Base-by-base conservation (phyloP, 2,797 vertebrate species). In the Arremon brunneinucha region DNA sequence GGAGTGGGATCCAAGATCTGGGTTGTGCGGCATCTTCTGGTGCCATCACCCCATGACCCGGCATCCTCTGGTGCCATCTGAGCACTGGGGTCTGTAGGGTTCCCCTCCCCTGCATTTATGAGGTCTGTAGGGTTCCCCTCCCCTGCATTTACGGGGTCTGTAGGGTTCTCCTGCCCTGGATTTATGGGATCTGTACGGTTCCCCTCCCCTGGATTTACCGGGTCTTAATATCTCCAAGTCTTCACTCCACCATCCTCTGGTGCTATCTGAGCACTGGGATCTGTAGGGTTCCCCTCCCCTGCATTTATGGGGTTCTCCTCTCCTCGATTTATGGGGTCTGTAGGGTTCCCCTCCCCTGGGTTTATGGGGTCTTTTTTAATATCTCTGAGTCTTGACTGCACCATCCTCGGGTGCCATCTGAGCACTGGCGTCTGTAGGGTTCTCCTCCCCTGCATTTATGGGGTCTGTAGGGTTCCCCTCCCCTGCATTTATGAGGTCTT, bases 1-100 rank as follows among this genome's bases (percentile, higher is more conserved):
- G 10, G 12, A 8, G 14, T 0, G 30, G 46, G n/a, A 12, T 24
- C 28, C 8, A 0, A 2, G 1, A 8, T 37, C 37, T 1, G 0
- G 22, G 53, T 1, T 0, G 2, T 12, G 49, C 5, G 6, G 71
- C 41, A 1, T 8, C 71, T 35, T 34, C 8, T 4, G 83, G 75
- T 78, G 83, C 83, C 24, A 43, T 26, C 44, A 46, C 21, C 21
- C 46, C 46, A 23, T 46, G 26, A 27, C 2, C 47, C 6, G 5
- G 70, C 41, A 1, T 12, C 70, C 39, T n/a, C 5, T 4, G 83
- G 70, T 80, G 83, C 47, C 22, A 39, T 30, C 67, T 14, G 47
- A 27, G 47, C 46, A 24, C 46, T 47, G 17, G 50, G 28, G 11
- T 52, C 50, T 52, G 4, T 52, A 30, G 50, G 50, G 11, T 32